Percentiles rank a stretch among this genome's conserved stretches.
Conservation (phyloP, 64 coral and sea anemone genomes). For the Hydrozoanthus tunicans region DNA sequence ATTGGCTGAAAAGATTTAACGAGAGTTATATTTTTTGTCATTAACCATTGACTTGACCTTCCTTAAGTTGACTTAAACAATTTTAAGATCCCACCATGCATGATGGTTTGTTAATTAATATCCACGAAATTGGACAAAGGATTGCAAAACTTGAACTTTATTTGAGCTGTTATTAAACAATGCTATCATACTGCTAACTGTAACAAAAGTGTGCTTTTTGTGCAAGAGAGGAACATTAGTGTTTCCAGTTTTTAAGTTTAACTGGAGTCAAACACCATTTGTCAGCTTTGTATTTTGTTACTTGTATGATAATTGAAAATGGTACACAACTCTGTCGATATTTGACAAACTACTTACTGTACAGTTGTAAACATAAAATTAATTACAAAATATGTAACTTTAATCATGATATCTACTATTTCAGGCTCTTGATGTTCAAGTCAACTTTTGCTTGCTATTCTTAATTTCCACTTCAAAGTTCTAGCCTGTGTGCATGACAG, state of each 20-base stretch:
- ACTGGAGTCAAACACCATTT: neutral
- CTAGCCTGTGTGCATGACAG: constrained; percentile 40
- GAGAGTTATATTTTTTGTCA: no score
- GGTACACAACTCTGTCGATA: constrained; percentile 30
- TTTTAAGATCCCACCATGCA: no score
- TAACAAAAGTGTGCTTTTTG: no score
- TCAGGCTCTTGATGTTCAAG: constrained; percentile 41
- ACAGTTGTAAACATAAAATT: constrained; percentile 44
- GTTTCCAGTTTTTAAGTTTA: constrained; percentile 21
- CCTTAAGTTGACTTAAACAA: no score
- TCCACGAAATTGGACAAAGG: no score
- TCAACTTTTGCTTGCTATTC: constrained; percentile 28
- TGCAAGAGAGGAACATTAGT: no score
- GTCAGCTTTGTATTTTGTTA: constrained; percentile 31
- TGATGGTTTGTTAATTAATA: no score
- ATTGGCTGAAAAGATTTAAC: no score
- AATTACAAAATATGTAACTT: constrained; percentile 48
- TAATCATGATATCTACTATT: constrained; percentile 21
- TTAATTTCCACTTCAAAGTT: constrained; percentile 41
- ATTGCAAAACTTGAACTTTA: no score
- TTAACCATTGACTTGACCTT: no score
- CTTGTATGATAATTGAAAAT: constrained; percentile 39
- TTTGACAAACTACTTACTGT: constrained; percentile 35
- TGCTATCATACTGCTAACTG: no score
- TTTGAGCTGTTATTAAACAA: no score